Base-by-base conservation (phyloP, 2,113 vertebrate genomes). In the Lamprotornis superbus region DNA sequence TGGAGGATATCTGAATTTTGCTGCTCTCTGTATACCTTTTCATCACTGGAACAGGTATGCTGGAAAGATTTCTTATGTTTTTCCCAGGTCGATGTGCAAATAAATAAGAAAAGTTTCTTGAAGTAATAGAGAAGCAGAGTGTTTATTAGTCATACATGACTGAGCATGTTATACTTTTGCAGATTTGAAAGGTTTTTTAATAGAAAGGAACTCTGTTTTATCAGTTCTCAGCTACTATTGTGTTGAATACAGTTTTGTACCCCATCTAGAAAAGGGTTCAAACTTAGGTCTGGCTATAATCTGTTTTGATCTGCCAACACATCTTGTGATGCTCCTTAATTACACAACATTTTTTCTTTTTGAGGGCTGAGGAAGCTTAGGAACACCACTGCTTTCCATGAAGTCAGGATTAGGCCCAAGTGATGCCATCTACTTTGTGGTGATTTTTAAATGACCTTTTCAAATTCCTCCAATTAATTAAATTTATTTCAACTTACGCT, bases 381-480 rank as follows among this genome's bases (percentile, higher is more conserved):
- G 23, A 57, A 4, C 20, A 83, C 15, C 33, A 10, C 12, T 47
- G 3, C 44, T 93, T 80, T 75, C 49, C 27, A 16, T 4, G 40
- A 74, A 57, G 60, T 42, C 57, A 93, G 69, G 46, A 87, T 93
- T 40, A 89, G 53, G 50, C 31, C 25, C 9, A 85, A 74, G 37
- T 64, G 59, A 65, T 78, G 39, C 27, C 74, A 46, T 91, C 76
- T 84, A 46, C 69, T 94, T 87, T 39, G 37, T 91, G 35, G 39
- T 71, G 50, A 78, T 90, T 94, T 96, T 95, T 57, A 87, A 95
- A 90, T 60, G 80, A 95, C 85, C 76, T 96, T 96, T 97, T 92
- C 79, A 92, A 75, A 83, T 89, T 77, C 28, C 94, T 79, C 71
- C 77, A 90, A 80, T 92, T 96, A 95, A 85, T 70, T 23, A 87